A percentile compares a stretch with the other conserved stretches of the same genome.
phyloP scores from a whole-genome alignment of 1,140 invertebrate species.

The Bombus difficillimus region DNA sequence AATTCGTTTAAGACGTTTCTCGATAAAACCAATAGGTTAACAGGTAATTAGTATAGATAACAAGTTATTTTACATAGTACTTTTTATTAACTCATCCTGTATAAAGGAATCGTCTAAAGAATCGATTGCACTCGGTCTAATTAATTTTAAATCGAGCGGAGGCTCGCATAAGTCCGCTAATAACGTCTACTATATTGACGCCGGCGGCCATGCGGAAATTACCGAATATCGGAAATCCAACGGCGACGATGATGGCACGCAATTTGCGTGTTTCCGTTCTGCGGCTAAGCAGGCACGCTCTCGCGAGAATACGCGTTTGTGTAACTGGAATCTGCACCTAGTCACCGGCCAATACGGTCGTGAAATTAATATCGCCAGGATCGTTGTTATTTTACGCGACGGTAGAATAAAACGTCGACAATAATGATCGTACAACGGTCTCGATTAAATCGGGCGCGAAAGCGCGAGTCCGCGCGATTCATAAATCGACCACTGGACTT shows the following conservation, averaged over 20 bases:
- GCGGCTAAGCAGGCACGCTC: slow-evolving; percentile 24
- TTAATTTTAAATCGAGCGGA: slow-evolving; percentile 61
- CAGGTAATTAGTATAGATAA: no score
- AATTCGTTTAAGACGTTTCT: no score
- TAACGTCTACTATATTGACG: slow-evolving; percentile 50
- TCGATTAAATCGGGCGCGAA: neutral
- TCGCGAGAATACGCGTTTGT: neutral
- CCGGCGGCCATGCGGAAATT: slow-evolving; percentile 57
- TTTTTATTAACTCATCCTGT: no score
- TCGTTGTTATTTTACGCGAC: slow-evolving; percentile 4
- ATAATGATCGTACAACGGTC: slow-evolving; percentile 2
- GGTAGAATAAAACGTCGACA: slow-evolving; percentile 4
- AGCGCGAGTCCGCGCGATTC: neutral
- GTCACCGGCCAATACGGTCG: slow-evolving; percentile 2
- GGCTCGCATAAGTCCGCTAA: slow-evolving; percentile 38
- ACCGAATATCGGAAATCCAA: slow-evolving; percentile 68
- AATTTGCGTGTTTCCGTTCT: slow-evolving; percentile 65
- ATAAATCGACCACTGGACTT: neutral
- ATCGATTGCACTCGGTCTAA: slow-evolving; percentile 25
- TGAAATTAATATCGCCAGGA: slow-evolving; percentile 33
- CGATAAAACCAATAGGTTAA: no score
- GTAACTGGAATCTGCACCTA: slow-evolving; percentile 11
- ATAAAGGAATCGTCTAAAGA: neutral
- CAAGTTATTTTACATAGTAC: no score
- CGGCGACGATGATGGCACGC: slow-evolving; percentile 62